These are phyloP conservation scores for Eurosta solidaginis DNA, from an alignment of 1,140 invertebrate species.

Conservation along the genomic window DNA sequence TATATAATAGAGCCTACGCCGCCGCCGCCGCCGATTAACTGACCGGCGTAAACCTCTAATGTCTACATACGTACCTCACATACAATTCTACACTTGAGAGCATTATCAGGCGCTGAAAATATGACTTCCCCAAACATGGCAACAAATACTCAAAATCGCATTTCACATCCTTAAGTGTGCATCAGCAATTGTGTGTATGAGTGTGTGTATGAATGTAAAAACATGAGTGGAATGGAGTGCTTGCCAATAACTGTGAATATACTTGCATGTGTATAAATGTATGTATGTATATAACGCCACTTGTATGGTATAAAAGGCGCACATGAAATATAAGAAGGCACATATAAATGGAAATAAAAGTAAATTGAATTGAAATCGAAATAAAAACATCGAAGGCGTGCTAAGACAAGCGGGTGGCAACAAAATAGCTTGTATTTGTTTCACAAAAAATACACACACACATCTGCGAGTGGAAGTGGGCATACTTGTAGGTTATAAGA, in stretches of 20 bases:
- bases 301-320: conserved; percentile 12
- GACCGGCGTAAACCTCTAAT: too few species aligned
- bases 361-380: conserved; percentile 17
- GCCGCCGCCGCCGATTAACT: too few species aligned
- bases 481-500: background rate
- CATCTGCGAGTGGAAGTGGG: too few species aligned
- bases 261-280: background rate
- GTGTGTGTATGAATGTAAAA: background rate
- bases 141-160: background rate
- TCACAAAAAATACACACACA: background rate
- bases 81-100: background rate
- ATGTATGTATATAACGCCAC: background rate
- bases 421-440: background rate
- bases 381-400: background rate
- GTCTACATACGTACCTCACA: too few species aligned
- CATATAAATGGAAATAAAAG: conserved; percentile 25
- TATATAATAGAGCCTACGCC: too few species aligned
- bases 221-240: background rate
- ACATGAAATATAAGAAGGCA: conserved; percentile 24
- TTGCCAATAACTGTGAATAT: background rate
- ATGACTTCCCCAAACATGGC: conserved; percentile 5
- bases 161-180: too few species aligned
- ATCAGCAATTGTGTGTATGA: too few species aligned
- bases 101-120: conserved; percentile 22
- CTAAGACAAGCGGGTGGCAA: background rate